These are phyloP conservation scores for Zophobas atratus DNA, from an alignment of 1,140 invertebrate genomes.

Conservation along the genomic window DNA sequence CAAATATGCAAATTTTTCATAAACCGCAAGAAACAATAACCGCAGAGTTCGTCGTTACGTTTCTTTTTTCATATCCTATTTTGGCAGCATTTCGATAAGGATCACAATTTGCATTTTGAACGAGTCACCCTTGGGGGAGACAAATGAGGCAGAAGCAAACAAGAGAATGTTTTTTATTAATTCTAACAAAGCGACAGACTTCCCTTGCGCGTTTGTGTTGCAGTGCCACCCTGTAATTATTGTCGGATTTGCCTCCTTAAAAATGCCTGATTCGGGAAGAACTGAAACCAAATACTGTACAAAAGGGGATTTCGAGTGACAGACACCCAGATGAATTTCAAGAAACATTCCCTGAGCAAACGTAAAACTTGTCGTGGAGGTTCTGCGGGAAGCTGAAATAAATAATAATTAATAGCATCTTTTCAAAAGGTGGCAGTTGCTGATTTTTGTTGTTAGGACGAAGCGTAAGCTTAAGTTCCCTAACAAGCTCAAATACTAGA, in stretches of 20 bases:
- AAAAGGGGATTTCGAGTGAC: slow-evolving; percentile 21
- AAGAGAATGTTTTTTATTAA: slow-evolving; percentile 47
- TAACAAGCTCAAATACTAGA: slow-evolving; percentile 31
- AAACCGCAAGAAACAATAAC: slow-evolving; percentile 36
- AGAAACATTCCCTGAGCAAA: neutral
- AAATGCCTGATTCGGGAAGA: slow-evolving; percentile 43
- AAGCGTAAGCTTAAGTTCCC: slow-evolving; percentile 7
- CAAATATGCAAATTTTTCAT: slow-evolving; percentile 10
- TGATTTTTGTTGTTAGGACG: neutral
- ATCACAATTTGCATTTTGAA: slow-evolving; percentile 41
- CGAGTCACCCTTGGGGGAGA: slow-evolving; percentile 27
- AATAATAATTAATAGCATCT: too few relatives aligned
- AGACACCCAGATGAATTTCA: neutral
- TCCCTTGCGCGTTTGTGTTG: slow-evolving; percentile 38
- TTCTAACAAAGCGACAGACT: slow-evolving; percentile 45
- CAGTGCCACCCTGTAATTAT: slow-evolving; percentile 35
- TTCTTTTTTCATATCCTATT: slow-evolving; percentile 33
- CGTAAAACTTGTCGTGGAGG: too few relatives aligned
- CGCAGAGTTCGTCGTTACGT: slow-evolving; percentile 5
- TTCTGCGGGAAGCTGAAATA: too few relatives aligned
- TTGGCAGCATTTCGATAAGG: slow-evolving; percentile 27
- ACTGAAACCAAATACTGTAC: slow-evolving; percentile 18
- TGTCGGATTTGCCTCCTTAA: slow-evolving; percentile 48
- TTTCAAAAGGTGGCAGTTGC: neutral
- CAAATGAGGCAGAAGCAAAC: slow-evolving; percentile 39